phyloP scores from a whole-genome alignment of 2,113 vertebrate species.

The Todiramphus saurophagus region DNA sequence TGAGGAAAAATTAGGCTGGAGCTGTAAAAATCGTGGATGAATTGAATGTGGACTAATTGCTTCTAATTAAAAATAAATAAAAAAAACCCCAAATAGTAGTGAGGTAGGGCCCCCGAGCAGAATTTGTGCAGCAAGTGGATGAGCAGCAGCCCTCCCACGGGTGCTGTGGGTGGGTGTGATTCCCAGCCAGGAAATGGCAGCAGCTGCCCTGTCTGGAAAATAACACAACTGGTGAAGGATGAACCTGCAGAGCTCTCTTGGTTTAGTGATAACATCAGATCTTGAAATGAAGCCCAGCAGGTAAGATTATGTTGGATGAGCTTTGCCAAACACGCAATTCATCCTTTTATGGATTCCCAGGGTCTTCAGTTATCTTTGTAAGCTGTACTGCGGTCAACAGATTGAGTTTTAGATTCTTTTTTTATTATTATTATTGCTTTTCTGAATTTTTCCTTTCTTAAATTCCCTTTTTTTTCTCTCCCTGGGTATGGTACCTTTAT shows the following conservation, averaged over 20 bases:
- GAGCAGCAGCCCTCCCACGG: neutral
- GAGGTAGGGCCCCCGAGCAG: neutral
- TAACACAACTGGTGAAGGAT: neutral
- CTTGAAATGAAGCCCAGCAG: slow-evolving; percentile 19
- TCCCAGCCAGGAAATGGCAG: neutral
- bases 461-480: neutral
- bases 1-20: neutral
- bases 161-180: neutral
- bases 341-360: neutral
- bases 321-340: neutral
- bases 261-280: neutral
- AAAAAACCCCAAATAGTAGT: too few relatives aligned
- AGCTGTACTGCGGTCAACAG: neutral
- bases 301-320: neutral
- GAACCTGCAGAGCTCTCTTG: neutral
- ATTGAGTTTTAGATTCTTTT: neutral
- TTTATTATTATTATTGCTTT: neutral
- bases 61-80: neutral
- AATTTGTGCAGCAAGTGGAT: neutral
- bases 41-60: neutral
- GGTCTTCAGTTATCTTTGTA: neutral
- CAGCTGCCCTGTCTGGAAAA: neutral
- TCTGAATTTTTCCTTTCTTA: neutral
- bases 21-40: neutral
- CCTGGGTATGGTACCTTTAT: neutral